Conservation (phyloP, 2,113 vertebrate species). For the Tragelaphus strepsiceros region DNA sequence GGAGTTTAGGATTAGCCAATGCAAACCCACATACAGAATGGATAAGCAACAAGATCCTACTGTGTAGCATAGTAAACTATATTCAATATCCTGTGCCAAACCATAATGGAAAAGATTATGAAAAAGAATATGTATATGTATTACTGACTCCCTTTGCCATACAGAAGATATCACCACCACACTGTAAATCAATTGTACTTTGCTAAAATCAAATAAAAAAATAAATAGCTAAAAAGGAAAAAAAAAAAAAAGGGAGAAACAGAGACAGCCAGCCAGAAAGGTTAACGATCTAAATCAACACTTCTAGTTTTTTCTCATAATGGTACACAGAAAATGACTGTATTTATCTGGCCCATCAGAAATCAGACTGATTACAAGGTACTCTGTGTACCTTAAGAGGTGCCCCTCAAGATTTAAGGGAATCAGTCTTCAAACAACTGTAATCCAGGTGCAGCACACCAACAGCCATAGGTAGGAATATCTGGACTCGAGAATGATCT, state of each 20-base stretch:
- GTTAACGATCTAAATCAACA: not conserved
- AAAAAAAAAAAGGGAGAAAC: not conserved
- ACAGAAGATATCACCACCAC: not conserved
- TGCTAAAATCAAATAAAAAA: not conserved
- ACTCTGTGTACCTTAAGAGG: not conserved
- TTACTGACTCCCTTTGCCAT: not conserved
- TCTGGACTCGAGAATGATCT: not conserved
- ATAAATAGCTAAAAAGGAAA: rapidly evolving
- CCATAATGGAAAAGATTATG: not conserved
- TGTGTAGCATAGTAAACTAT: not conserved
- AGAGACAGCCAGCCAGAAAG: not conserved
- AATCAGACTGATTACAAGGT: not conserved
- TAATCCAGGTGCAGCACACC: not conserved
- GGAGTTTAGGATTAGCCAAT: not conserved
- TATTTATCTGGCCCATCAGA: not conserved
- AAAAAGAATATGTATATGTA: not conserved
- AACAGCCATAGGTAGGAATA: not conserved
- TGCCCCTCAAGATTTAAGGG: not conserved
- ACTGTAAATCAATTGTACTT: not conserved
- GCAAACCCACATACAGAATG: not conserved
- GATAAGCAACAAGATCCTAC: not conserved
- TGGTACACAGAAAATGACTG: not conserved
- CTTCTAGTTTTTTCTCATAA: not conserved
- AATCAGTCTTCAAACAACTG: not conserved
- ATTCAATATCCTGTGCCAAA: not conserved